Base-by-base conservation (phyloP, 2,888 invertebrate genomes). In the Neoaliturus tenellus region DNA sequence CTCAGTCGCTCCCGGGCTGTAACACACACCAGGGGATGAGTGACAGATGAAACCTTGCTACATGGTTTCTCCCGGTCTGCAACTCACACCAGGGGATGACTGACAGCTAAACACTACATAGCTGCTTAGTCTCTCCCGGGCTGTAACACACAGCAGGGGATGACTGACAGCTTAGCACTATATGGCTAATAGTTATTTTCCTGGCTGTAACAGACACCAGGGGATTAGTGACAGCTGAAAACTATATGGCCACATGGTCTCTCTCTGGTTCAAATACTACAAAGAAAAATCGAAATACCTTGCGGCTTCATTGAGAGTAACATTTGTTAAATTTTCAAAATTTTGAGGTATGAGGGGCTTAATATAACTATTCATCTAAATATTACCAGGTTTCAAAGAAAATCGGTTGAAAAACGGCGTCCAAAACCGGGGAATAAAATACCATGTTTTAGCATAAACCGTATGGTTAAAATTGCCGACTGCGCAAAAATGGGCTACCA, bases 31-130 rank as follows among this genome's bases (percentile, higher is more conserved):
- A 41, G 41, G 14, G 41, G 14, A 41, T 41, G 8, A 41, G 6
- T 10, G 14, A 10, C 6, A 10, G 41, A 6, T 14, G 14, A n/a
- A n/a, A 39, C 44, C 17, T n/a, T 10, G 14, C 85, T 85, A 87
- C 84, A 86, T 86, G 85, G 86, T 86, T 84, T 87, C 86, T 85
- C 84, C 85, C 41, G 86, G 87, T 85, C 87, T 87, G 86, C 62
- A 83, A 75, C 25, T 23, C 5, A 25, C 25, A 58, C 5, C 4
- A 51, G 41, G 14, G 41, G 4, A 51, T 51, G 4, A 17, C 4
- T n/a, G 17, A n/a, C 14, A n/a, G 51, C 51, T n/a, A 51, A 5
- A n/a, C n/a, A n/a, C n/a, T n/a, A n/a, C n/a, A n/a, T 39, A 12
- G 51, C 85, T 85, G 41, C 86, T 86, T 86, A 84, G 86, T 86